Base-by-base conservation (phyloP, 2,797 vertebrate species). In the Pseudochirops cupreus region DNA sequence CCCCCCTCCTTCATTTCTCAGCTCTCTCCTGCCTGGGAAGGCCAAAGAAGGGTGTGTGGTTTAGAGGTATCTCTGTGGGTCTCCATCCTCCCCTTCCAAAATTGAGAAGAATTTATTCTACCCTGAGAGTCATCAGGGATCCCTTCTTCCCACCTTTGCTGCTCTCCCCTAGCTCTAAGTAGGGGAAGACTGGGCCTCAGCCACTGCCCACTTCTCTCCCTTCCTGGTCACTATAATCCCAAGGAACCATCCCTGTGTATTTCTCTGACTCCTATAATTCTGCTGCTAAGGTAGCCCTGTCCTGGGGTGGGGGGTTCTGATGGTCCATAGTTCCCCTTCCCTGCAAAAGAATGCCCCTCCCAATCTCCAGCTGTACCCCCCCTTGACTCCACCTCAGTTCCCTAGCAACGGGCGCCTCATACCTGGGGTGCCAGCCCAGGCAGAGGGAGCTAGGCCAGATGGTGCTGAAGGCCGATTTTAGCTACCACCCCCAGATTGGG, bases 401-500 rank as follows among this genome's bases (percentile, higher is more conserved):
- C 97, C 90, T 97, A 97, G 97, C 96, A 97, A 93, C 97, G 52
- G 93, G 58, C 93, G 55, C 52, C 1, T 1, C 0, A 94, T 39
- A 55, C 90, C 94, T 95, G 91, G 97, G 96, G 96, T 11, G 24
- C 96, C 96, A 94, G 93, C 54, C 74, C 0, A 57, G 82, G 24
- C 0, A 92, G 90, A 93, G 92, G 96, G 94, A 95, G 94, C 94
- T 0, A 0, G 97, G 96, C 97, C 97, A 97, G 97, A 94, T 97
- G 96, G 96, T 97, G 90, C 87, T 93, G 57, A 16, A 0, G 11
- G 94, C 95, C 95, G 96, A 56, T 94, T 97, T 98, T 96, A 96
- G 95, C 96, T 95, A 94, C 96, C 89, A 5, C 91, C 94, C 94
- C 96, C 62, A 0, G 54, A n/a, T 91, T 82, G 67, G 18, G 7